Percentiles rank a stretch among this genome's conserved stretches.
Conservation (phyloP, 2,797 vertebrate species). For the Microctenopoma stevenorrisi region DNA sequence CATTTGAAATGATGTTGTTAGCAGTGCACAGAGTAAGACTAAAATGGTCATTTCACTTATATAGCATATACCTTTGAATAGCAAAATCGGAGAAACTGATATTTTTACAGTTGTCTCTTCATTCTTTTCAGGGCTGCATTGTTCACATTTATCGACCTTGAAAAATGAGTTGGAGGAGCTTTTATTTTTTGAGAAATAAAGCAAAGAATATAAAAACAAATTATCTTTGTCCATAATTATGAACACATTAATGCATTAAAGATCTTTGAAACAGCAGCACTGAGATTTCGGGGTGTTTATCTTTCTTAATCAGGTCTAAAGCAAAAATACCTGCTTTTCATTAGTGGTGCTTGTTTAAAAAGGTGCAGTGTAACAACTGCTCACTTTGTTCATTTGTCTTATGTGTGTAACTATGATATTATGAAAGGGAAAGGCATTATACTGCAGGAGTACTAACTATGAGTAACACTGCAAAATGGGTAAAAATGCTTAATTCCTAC, state of each 20-base stretch:
- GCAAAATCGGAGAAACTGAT: no score
- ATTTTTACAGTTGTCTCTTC: no score
- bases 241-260: neutral
- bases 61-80: no score
- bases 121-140: no score
- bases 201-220: neutral
- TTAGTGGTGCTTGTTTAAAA: neutral
- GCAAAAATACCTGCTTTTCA: conserved; percentile 9
- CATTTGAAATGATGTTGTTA: no score
- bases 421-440: conserved; percentile 5
- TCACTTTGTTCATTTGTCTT: conserved; percentile 3
- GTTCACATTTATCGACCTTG: no score
- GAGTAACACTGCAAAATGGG: neutral
- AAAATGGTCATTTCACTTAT: no score
- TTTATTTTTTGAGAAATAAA: conserved; percentile 12
- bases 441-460: neutral
- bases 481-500: neutral
- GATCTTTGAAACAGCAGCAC: neutral
- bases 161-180: neutral
- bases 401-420: conserved; percentile 11
- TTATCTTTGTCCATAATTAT: neutral
- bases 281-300: neutral
- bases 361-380: conserved; percentile 2
- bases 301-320: conserved; percentile 3
- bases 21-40: no score